Evolutionary conservation across 2,113 vertebrate species (phyloP).

Genomic region (Clarias magur): DNA sequence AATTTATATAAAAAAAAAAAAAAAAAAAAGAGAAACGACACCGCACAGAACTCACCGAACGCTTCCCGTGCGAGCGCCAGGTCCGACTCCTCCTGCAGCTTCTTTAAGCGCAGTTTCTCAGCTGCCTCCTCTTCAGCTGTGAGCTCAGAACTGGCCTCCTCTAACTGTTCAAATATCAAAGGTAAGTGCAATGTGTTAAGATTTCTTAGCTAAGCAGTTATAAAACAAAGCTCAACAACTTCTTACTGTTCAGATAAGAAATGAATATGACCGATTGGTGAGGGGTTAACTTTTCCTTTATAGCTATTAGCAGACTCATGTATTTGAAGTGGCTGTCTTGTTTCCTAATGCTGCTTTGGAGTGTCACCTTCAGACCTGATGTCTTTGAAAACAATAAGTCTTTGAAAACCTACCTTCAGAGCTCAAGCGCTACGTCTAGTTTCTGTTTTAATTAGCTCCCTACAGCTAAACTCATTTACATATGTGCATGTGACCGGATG

Average conservation of each 20-base stretch:
- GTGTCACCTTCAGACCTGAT: not conserved
- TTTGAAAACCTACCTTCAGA: not conserved
- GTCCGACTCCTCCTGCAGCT: conserved; percentile 85
- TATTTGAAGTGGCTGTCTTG: not conserved
- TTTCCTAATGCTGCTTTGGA: not conserved
- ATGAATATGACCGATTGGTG: not conserved
- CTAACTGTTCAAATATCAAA: conserved; percentile 63
- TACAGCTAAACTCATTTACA: not conserved
- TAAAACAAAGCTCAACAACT: not conserved
- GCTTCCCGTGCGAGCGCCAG: conserved; percentile 86
- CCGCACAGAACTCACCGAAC: conserved; percentile 72
- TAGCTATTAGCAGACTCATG: not conserved
- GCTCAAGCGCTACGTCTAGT: not conserved
- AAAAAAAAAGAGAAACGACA: not conserved
- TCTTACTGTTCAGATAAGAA: not conserved
- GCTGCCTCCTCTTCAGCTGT: conserved; percentile 80
- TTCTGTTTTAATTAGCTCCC: not conserved
- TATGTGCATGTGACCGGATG: not conserved
- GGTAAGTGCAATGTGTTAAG: not conserved
- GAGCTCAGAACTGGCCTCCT: conserved; percentile 72
- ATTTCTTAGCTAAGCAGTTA: not conserved
- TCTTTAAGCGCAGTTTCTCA: conserved; percentile 81
- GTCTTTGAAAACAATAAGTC: not conserved
- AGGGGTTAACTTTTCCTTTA: not conserved
- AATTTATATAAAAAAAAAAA: too few relatives aligned